Evolutionary conservation across 2,113 vertebrate species (phyloP).

Genomic region (Centropus unirufus): DNA sequence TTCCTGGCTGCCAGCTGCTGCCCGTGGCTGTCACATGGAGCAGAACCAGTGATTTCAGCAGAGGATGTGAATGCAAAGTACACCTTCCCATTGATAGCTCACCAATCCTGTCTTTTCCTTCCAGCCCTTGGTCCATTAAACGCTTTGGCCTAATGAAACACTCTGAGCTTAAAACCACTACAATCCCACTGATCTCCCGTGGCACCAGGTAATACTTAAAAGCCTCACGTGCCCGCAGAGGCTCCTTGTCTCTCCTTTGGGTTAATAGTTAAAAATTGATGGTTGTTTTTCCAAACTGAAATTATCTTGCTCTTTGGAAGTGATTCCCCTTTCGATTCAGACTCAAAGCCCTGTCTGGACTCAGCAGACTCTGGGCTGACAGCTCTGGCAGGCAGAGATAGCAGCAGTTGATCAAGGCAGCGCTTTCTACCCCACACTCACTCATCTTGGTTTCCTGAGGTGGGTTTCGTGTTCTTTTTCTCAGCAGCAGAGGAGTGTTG

Average conservation of each 20-base stretch:
- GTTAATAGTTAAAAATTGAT: conserved; percentile 84
- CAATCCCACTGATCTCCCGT: conserved; percentile 29
- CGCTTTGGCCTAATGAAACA: conserved; percentile 47
- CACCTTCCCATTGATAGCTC: neutral
- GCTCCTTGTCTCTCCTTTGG: conserved; percentile 77
- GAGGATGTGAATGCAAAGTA: neutral
- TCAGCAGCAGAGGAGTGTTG: conserved; percentile 18
- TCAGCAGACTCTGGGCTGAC: conserved; percentile 74
- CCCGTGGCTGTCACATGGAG: neutral
- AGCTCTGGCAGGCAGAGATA: conserved; percentile 70
- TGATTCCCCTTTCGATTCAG: conserved; percentile 77
- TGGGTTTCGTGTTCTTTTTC: conserved; percentile 46
- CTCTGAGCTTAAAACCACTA: conserved; percentile 62
- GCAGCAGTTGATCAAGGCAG: conserved; percentile 60
- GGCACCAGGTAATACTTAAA: conserved; percentile 35
- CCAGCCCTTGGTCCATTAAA: neutral
- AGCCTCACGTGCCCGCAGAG: conserved; percentile 61
- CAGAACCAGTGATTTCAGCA: neutral
- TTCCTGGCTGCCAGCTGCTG: neutral
- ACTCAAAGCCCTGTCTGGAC: conserved; percentile 84
- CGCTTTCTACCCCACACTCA: neutral
- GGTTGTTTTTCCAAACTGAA: conserved; percentile 80
- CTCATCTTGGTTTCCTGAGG: neutral
- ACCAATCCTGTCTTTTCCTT: conserved; percentile 4
- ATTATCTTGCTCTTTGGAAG: conserved; percentile 75